Conservation (phyloP, 2,888 invertebrate genomes). For the Drosophila lutescens region DNA sequence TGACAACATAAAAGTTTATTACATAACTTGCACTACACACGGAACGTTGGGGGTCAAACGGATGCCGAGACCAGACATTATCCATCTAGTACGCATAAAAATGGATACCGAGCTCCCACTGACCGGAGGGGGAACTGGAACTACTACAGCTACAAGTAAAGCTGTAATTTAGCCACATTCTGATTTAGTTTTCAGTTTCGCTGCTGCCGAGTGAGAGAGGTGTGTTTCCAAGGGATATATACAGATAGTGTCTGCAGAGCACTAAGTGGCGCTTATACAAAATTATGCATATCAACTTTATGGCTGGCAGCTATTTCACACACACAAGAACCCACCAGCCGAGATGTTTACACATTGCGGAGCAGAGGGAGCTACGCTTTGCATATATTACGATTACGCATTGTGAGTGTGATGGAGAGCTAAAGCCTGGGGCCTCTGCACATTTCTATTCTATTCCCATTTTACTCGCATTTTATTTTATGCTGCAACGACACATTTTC, state of each 20-base stretch:
- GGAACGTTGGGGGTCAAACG: slow-evolving; percentile 18
- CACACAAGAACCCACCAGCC: slow-evolving; percentile 19
- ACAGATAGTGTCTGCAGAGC: slow-evolving; percentile 23
- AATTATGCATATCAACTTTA: slow-evolving; percentile 77
- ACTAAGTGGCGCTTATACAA: slow-evolving; percentile 64
- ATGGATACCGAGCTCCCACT: slow-evolving; percentile 32
- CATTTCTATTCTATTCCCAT: slow-evolving; percentile 26
- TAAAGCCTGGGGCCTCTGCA: slow-evolving; percentile 6
- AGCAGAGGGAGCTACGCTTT: slow-evolving; percentile 47
- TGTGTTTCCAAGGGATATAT: not conserved
- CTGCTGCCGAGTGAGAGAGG: not conserved
- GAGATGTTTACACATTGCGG: slow-evolving; percentile 26
- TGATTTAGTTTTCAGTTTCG: slow-evolving; percentile 53
- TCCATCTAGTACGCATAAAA: slow-evolving; percentile 55
- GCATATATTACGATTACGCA: slow-evolving; percentile 71
- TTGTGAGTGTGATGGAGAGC: slow-evolving; percentile 12
- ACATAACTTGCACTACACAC: slow-evolving; percentile 59
- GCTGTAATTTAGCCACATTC: slow-evolving; percentile 67
- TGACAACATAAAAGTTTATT: slow-evolving; percentile 72
- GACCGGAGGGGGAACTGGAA: slow-evolving; percentile 4
- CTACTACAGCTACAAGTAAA: slow-evolving; percentile 5
- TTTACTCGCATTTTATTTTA: slow-evolving; percentile 55
- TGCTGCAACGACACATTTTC: slow-evolving; percentile 47
- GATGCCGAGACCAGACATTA: slow-evolving; percentile 25
- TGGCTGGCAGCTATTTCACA: slow-evolving; percentile 52